Evolutionary conservation across 2,888 invertebrate species (phyloP), one percentile per base, ranked within the genome.

Genomic region (Crematogaster levior): DNA sequence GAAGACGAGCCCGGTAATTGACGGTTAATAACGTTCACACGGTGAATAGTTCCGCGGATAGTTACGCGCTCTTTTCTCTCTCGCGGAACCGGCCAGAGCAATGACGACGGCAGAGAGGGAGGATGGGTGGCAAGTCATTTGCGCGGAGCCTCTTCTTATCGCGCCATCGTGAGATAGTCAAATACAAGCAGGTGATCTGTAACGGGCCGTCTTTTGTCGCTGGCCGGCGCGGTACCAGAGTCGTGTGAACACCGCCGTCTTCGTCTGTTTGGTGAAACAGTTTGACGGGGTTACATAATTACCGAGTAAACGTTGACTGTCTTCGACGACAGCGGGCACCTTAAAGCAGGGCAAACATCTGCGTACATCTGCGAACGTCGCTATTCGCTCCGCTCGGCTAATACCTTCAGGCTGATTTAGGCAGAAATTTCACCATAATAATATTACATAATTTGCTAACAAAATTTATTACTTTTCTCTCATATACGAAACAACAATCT

Each of bases 231-330:
- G 77, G 79, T 84, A 81, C 86, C n/a, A 86, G 86, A 88, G 91
- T 79, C 92, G 92, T 93, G 93, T 92, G 93, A 93, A 93, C 91
- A 91, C 86, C 85, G 88, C 88, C 81, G 89, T 89, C 83, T 79
- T 80, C 85, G 85, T 72, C 91, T 94, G 93, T 93, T 94, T 94
- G 94, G 91, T 92, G 92, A 93, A 93, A 93, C 92, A 93, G 93
- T 94, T 94, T 93, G 93, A 93, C 93, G 90, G 91, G 86, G 87
- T 93, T 92, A 92, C 92, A 93, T 94, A 94, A 94, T 94, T 94
- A 89, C 90, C 90, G 89, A 90, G 93, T 90, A 93, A 93, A 94
- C 93, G 92, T 93, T 93, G 93, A 92, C 93, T 92, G 92, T 93
- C 93, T 92, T 88, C 86, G 90, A 88, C 89, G 82, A 82, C 86